phyloP scores from a whole-genome alignment of 2,888 invertebrate genomes.

The Aphidius colemani region DNA sequence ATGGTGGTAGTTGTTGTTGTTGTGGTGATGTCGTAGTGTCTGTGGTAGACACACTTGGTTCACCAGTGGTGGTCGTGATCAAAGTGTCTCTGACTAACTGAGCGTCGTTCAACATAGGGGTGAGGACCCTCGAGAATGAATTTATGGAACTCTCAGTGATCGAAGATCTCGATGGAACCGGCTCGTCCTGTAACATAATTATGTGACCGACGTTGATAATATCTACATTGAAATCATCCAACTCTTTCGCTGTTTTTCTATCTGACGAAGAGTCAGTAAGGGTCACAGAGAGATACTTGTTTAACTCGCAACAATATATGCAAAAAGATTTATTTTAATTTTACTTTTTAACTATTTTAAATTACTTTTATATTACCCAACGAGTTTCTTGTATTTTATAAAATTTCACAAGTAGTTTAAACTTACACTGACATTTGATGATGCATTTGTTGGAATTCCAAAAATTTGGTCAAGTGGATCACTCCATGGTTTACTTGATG shows the following conservation, averaged over 20 bases:
- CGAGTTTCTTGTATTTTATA: no score
- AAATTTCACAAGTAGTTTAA: neutral
- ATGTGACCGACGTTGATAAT: conserved; percentile 34
- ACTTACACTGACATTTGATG: conserved; percentile 52
- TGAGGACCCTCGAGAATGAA: conserved; percentile 49
- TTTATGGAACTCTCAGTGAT: conserved; percentile 43
- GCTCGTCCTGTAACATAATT: conserved; percentile 47
- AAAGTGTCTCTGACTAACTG: conserved; percentile 30
- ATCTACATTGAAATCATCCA: conserved; percentile 38
- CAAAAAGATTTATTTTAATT: neutral
- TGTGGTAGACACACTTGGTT: conserved; percentile 31
- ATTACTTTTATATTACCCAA: no score
- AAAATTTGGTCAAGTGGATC: conserved; percentile 57
- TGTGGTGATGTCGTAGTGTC: conserved; percentile 37
- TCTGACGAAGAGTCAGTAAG: neutral
- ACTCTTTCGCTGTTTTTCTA: conserved; percentile 16
- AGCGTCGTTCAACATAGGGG: conserved; percentile 39
- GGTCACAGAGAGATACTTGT: no score
- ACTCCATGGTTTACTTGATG: conserved; percentile 54
- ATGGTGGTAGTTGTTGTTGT: conserved; percentile 26
- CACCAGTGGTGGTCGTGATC: conserved; percentile 31
- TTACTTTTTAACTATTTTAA: neutral
- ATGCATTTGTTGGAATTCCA: conserved; percentile 53
- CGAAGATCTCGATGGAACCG: conserved; percentile 38
- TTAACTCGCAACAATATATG: neutral